A percentile compares a stretch with the other conserved stretches of the same genome.
These are phyloP conservation scores for Grammomys surdaster DNA, from an alignment of 2,113 vertebrate genomes.

Conservation along the genomic window DNA sequence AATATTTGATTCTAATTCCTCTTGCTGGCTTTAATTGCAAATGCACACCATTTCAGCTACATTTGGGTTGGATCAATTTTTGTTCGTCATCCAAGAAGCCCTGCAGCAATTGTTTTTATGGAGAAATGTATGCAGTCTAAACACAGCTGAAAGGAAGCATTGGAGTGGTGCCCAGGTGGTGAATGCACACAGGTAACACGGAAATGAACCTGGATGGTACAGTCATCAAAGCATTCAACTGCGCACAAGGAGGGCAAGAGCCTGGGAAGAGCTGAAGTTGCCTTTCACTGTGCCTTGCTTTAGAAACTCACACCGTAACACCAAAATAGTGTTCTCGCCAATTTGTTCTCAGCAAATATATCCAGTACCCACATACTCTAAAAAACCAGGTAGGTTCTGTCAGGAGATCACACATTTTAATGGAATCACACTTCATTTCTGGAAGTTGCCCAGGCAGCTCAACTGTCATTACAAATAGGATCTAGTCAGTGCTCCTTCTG, in stretches of 20 bases:
- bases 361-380: conserved; percentile 18
- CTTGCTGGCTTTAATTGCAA: conserved; percentile 53
- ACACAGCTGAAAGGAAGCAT: conserved; percentile 63
- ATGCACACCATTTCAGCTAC: conserved; percentile 37
- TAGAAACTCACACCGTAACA: not conserved
- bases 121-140: conserved; percentile 71
- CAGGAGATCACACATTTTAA: conserved; percentile 68
- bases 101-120: conserved; percentile 67
- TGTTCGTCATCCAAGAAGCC: conserved; percentile 70
- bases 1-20: conserved; percentile 34
- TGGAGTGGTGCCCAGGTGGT: conserved; percentile 59
- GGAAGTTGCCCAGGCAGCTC: conserved; percentile 58
- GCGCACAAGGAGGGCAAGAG: not conserved
- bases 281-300: conserved; percentile 12
- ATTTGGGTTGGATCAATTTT: conserved; percentile 66
- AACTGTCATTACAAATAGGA: conserved; percentile 60
- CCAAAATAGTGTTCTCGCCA: conserved; percentile 36
- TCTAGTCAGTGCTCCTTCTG: conserved; percentile 2
- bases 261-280: conserved; percentile 9
- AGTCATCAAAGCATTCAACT: conserved; percentile 64
- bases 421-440: conserved; percentile 70
- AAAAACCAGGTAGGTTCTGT: conserved; percentile 56
- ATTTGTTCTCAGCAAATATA: conserved; percentile 66
- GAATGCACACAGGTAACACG: conserved; percentile 59
- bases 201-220: conserved; percentile 13